These are phyloP conservation scores for Gorsachius magnificus DNA, from an alignment of 2,797 vertebrate species.

Conservation along the genomic window DNA sequence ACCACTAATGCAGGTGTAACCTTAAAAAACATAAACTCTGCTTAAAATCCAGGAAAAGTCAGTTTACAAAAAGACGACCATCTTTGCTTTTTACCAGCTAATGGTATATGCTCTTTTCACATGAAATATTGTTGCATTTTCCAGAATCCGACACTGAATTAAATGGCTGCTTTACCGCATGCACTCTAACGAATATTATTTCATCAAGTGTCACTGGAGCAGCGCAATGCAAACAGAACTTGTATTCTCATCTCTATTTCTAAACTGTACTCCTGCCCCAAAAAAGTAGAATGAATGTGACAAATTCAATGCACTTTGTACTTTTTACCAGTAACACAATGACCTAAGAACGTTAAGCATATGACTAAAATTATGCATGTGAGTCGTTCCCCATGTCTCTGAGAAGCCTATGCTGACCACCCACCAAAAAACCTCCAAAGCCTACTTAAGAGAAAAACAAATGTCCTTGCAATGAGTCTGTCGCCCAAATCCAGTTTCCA, in stretches of 20 bases:
- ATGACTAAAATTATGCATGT: not conserved
- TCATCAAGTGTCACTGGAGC: not conserved
- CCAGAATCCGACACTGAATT: not conserved
- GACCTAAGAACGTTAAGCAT: not conserved
- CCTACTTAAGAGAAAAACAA: not conserved
- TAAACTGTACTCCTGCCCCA: not conserved
- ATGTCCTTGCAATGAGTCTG: accelerated
- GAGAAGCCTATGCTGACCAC: not conserved
- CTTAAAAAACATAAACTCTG: not conserved
- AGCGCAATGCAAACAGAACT: not conserved
- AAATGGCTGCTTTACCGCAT: not conserved
- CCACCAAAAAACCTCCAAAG: not conserved
- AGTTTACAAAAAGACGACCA: not conserved
- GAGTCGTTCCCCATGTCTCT: not conserved
- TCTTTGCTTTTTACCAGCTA: not conserved
- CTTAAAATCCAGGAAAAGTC: not conserved
- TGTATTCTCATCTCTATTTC: not conserved
- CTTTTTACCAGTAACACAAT: not conserved
- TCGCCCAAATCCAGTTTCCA: not conserved
- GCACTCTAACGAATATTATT: not conserved
- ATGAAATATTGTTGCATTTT: not conserved
- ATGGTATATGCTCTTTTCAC: not conserved
- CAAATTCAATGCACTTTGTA: not conserved
- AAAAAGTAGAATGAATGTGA: not conserved
- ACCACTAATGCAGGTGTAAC: not conserved